A percentile compares a stretch with the other conserved stretches of the same genome.
Evolutionary conservation across 2,113 vertebrate species (phyloP).

Genomic region (Tinamus guttatus): DNA sequence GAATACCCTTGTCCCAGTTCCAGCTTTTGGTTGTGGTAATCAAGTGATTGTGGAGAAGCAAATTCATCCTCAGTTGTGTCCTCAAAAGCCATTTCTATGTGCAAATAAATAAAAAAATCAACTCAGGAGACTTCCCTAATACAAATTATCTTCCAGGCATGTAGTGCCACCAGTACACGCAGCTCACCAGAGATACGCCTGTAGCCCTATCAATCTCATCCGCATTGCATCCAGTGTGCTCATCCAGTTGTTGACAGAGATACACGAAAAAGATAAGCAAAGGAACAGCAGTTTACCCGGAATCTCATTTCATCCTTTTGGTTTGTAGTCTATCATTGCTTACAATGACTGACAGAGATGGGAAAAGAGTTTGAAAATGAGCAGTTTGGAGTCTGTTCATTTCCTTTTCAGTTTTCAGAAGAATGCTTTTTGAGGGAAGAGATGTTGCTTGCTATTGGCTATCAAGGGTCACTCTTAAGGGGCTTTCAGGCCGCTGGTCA

Average conservation of each 20-base stretch:
- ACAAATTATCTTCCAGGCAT: not conserved
- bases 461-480: not conserved
- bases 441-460: not conserved
- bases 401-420: not conserved
- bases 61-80: not conserved
- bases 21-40: not conserved
- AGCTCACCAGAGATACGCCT: rapidly evolving
- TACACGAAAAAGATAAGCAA: not conserved
- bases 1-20: conserved; percentile 3
- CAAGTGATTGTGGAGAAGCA: not conserved
- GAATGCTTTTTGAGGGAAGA: not conserved
- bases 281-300: not conserved
- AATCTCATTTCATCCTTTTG: not conserved
- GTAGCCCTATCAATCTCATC: not conserved
- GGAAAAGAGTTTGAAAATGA: not conserved
- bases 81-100: not conserved
- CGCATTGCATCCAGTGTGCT: rapidly evolving
- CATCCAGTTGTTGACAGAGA: not conserved
- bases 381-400: rapidly evolving
- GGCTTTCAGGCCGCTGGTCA: not conserved
- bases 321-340: rapidly evolving
- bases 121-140: not conserved
- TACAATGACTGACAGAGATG: rapidly evolving
- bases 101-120: not conserved
- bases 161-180: rapidly evolving